Percentiles rank a stretch among this genome's conserved stretches.
These are phyloP conservation scores for Automeris io DNA, from an alignment of 2,888 invertebrate species.

Conservation along the genomic window DNA sequence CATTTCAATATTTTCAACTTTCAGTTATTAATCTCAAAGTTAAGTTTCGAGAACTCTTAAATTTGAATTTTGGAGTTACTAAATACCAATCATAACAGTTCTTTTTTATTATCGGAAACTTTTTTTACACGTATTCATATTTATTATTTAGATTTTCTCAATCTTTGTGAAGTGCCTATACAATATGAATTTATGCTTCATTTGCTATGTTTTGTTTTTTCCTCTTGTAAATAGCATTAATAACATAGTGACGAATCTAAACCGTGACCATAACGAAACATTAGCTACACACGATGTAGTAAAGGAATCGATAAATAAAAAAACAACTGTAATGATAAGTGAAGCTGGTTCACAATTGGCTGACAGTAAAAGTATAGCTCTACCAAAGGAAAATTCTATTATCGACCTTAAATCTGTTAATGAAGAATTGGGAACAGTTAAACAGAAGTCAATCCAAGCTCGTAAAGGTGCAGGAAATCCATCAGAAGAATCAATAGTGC, in stretches of 20 bases:
- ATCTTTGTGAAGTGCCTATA: not conserved
- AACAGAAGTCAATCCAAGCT: constrained; percentile 30
- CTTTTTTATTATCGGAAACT: too few relatives aligned
- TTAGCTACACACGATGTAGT: not conserved
- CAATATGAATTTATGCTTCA: constrained; percentile 14
- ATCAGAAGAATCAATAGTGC: constrained; percentile 9
- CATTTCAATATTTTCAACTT: too few relatives aligned
- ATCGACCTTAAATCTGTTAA: constrained; percentile 29
- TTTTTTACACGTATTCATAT: not conserved
- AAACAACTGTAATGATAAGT: constrained; percentile 31
- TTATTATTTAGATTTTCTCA: not conserved
- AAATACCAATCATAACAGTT: too few relatives aligned
- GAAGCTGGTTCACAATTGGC: constrained; percentile 46
- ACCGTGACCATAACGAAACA: constrained; percentile 8
- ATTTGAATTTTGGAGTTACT: too few relatives aligned
- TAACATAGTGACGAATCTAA: constrained; percentile 15
- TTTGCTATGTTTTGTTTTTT: constrained; percentile 29
- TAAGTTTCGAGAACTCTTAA: too few relatives aligned
- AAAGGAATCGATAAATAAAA: constrained; percentile 17
- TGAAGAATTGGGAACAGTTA: constrained; percentile 36
- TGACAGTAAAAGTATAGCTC: constrained; percentile 25
- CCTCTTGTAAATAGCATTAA: constrained; percentile 23
- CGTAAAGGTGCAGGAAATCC: constrained; percentile 38
- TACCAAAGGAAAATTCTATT: constrained; percentile 33
- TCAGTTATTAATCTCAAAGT: too few relatives aligned